Evolutionary conservation across 2,113 vertebrate genomes (phyloP), one percentile per base, ranked within the genome.

Genomic region (Psilopsiagon aymara): DNA sequence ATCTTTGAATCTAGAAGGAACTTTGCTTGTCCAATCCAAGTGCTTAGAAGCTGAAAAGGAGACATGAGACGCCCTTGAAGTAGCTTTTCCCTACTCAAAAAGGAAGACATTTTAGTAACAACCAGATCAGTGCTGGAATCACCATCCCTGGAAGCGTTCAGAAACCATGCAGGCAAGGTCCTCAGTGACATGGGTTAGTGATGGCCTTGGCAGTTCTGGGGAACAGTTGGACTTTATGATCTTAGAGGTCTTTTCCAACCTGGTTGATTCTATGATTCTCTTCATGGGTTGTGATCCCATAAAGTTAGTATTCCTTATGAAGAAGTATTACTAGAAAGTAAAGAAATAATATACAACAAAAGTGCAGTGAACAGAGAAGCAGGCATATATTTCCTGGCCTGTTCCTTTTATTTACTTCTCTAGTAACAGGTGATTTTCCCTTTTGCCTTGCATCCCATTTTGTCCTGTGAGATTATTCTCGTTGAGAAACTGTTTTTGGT

Each of bases 371-470:
- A 8, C n/a, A n/a, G 2, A 7, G n/a, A 17, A 28, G 10, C 5
- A 5, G 52, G 29, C 5, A 0, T 13, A 1, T 67, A 6, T 77
- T 39, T n/a, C 66, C n/a, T 68, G 41, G 43, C 20, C 55, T 0
- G 0, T 5, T 53, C 15, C 43, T 66, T 64, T 80, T 57, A 33
- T 24, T 84, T 78, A 8, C 39, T 18, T 85, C 51, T 84, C 64
- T 4, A 73, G 6, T 35, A 87, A 35, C 11, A 46, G 11, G 2
- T 41, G 1, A 37, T 49, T 85, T 76, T 69, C 28, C 39, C 7
- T 68, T 83, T 76, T 73, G 23, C 70, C 59, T 62, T 62, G 35
- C 35, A 35, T 82, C 37, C 43, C 4, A 0, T 70, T 91, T 29
- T 82, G 7, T 57, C 57, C 59, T 24, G 18, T 52, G 80, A 41